Evolutionary conservation across 2,797 vertebrate species (phyloP).

Genomic region (Enteromius radiatus): DNA sequence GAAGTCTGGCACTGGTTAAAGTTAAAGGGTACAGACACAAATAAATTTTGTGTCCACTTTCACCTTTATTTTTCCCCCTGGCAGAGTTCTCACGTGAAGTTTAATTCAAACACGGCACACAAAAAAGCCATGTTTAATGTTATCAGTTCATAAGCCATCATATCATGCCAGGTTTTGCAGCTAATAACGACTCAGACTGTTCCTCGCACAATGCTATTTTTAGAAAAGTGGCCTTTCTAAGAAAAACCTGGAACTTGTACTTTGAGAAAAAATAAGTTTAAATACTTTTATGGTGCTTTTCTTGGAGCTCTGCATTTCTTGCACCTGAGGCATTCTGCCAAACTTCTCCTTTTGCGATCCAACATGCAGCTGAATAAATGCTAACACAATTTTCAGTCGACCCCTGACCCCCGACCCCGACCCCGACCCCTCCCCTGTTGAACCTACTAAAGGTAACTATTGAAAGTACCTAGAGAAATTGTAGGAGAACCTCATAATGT

Average conservation of each 20-base stretch:
- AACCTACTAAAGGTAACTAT: not conserved
- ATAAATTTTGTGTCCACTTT: not conserved
- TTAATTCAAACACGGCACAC: not conserved
- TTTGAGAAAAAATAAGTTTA: no score
- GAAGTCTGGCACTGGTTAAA: slow-evolving; percentile 1
- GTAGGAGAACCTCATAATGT: slow-evolving; percentile 2
- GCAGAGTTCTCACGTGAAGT: not conserved
- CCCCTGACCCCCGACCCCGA: no score
- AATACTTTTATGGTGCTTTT: slow-evolving; percentile 6
- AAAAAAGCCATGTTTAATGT: slow-evolving; percentile 19
- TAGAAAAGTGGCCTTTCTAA: not conserved
- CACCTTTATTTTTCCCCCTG: not conserved
- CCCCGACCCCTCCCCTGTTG: no score
- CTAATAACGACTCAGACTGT: not conserved
- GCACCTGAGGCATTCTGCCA: slow-evolving; percentile 6
- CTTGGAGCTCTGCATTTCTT: slow-evolving; percentile 6
- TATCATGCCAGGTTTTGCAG: slow-evolving; percentile 6
- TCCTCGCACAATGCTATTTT: not conserved
- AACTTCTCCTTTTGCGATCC: slow-evolving; percentile 19
- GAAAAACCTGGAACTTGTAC: not conserved
- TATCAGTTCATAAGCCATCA: not conserved
- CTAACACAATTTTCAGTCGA: not conserved
- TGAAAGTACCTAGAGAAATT: slow-evolving; percentile 1
- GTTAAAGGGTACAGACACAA: not conserved
- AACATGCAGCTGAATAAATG: slow-evolving; percentile 4